Percentiles rank a stretch among this genome's conserved stretches.
Conservation (phyloP, 2,888 invertebrate genomes). For the Pristionchus japonicus region DNA sequence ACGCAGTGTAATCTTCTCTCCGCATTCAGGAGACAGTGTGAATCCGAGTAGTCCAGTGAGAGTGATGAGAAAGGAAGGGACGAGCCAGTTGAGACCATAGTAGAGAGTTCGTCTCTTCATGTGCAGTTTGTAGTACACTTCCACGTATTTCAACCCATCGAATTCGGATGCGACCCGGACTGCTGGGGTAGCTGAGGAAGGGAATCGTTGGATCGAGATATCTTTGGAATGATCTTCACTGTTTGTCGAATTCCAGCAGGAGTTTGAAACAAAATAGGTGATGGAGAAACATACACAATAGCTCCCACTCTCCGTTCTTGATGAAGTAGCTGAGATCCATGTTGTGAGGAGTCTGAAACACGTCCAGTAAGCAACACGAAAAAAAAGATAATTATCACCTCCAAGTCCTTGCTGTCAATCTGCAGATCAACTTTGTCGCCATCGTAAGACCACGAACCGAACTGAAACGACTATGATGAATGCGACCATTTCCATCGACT, state of each 20-base stretch:
- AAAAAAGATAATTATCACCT: background rate
- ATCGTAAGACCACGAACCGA: constrained; percentile 99
- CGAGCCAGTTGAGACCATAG: constrained; percentile 94
- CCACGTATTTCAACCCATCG: constrained; percentile 64
- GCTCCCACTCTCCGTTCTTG: constrained; percentile 99
- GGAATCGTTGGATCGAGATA: background rate
- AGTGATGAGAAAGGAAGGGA: constrained; percentile 91
- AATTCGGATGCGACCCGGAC: constrained; percentile 60
- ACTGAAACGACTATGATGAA: constrained; percentile 80
- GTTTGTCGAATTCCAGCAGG: too few relatives aligned
- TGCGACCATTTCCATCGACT: background rate
- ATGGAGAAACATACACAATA: constrained; percentile 85
- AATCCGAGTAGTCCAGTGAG: constrained; percentile 98
- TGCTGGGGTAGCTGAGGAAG: constrained; percentile 64
- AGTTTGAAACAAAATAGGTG: background rate
- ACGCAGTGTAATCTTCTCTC: constrained; percentile 98
- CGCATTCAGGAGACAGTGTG: constrained; percentile 97
- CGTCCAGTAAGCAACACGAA: too few relatives aligned
- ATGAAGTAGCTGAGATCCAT: constrained; percentile 98
- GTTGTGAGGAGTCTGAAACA: constrained; percentile 78
- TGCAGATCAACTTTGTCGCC: constrained; percentile 90
- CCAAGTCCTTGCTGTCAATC: constrained; percentile 85
- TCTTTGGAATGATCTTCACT: background rate
- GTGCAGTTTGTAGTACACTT: constrained; percentile 65
- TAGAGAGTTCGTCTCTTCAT: constrained; percentile 53